A percentile compares a stretch with the other conserved stretches of the same genome.
Evolutionary conservation across 2,888 invertebrate genomes (phyloP).

Genomic region (Sarcophaga carnaria): DNA sequence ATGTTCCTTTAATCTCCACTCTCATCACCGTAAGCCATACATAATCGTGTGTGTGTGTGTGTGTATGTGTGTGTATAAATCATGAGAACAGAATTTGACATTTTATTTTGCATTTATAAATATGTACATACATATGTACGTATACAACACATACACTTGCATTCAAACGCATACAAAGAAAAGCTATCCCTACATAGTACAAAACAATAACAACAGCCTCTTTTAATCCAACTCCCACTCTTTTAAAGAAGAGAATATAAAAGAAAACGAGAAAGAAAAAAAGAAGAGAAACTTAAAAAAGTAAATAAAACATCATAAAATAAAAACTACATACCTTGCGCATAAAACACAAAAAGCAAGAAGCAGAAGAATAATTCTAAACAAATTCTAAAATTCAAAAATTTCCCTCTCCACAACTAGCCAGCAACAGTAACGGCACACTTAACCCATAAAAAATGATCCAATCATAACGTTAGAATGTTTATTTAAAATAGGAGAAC

Average conservation of each 20-base stretch:
- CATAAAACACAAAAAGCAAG: conserved; percentile 25
- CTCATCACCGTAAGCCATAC: no score
- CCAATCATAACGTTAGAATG: conserved; percentile 58
- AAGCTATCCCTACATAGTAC: no score
- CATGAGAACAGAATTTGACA: neutral
- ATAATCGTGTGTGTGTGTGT: no score
- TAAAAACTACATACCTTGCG: conserved; percentile 53
- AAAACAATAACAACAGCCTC: no score
- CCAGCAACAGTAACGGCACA: neutral
- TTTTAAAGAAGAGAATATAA: neutral
- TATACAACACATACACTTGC: neutral
- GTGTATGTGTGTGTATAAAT: no score
- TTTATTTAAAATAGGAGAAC: conserved; percentile 35
- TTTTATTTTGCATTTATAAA: neutral
- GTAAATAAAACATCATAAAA: conserved; percentile 6
- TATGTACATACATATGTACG: neutral
- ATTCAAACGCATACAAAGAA: neutral
- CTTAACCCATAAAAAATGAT: conserved; percentile 39
- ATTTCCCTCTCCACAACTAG: conserved; percentile 15
- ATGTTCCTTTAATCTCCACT: no score
- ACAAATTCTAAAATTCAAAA: conserved; percentile 58
- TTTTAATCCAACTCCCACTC: neutral
- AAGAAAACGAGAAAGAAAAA: neutral
- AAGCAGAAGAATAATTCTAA: conserved; percentile 4
- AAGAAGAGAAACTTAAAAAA: neutral